Base-by-base conservation (phyloP, 2,888 invertebrate species). In the Allolobophora icterica region DNA sequence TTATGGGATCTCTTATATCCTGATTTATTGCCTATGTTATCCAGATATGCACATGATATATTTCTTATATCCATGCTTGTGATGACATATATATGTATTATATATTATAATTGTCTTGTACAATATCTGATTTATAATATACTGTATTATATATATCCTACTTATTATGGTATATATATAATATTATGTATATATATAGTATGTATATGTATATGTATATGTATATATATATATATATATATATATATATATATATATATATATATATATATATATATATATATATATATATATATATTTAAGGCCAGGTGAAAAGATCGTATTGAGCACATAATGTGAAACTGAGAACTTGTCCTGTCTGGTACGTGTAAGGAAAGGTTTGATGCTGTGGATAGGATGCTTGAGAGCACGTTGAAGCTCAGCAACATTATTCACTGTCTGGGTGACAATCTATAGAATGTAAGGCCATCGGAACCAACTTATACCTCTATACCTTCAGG, bases 11-110 rank as follows among this genome's bases (percentile, higher is more conserved):
- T 71, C 71, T 71, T 71, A 71, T 71, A 71, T 71, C 71, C 71
- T 71, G 71, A 71, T 71, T 71, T 71, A 71, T n/a, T 71, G 71
- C 71, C 71, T 71, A 71, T n/a, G n/a, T 71, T 71, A 17, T 71
- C 71, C 71, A 71, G 30, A 71, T 71, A 71, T 71, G n/a, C 11
- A n/a, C 71, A 30, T 71, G 0, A n/a, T n/a, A n/a, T 71, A 71
- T 71, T 71, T n/a, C 8, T 24, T 30, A n/a, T 71, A 71, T 71
- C 1, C n/a, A n/a, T n/a, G 71, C n/a, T 30, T 71, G 52, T 52
- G 52, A 52, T 52, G 52, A 71, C 71, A 71, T 45, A 45, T 19
- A 45, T 19, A 17, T 45, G 1, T 11, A 19, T 11, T 11, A 19
- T 45, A 45, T 45, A 19, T 45, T 45, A 45, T 45, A 45, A 8